Base-by-base conservation (phyloP, 2,797 vertebrate species). In the Botia almorhae region DNA sequence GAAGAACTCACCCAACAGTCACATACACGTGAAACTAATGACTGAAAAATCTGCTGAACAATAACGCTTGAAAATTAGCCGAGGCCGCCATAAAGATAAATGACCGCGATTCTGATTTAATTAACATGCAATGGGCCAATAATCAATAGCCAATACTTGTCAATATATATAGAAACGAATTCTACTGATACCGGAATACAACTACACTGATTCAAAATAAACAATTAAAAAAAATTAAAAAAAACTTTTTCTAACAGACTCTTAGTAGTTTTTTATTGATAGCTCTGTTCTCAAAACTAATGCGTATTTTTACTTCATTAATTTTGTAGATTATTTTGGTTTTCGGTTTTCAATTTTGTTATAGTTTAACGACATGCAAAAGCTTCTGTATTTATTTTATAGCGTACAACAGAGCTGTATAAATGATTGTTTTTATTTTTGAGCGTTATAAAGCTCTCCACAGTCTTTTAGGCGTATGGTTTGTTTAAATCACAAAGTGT, bases 401-500 rank as follows among this genome's bases (percentile, higher is more conserved):
- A 4, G 2, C 2, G 23, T 60, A 23, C 10, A 11, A 11, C 19
- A 26, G 4, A 11, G 56, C 21, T 58, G 19, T 21, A 3, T 23
- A 58, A 58, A 17, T 23, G 4, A 23, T 10, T n/a, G 21, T 16
- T 46, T 13, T 67, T 33, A 33, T 33, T 8, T 10, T 13, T 2
- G 33, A 29, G 29, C 23, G n/a, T 14, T 55, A 17, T 69, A 33
- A 60, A 73, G 14, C 8, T 76, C 46, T 12, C 11, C 12, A 23
- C 12, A 51, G 7, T 50, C 55, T 61, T 48, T 16, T 46, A 60
- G 80, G 79, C 79, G 70, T 73, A 21, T 56, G 36, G 56, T 56
- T 17, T 48, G 70, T 80, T 74, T 80, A 60, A 29, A 51, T 55
- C 50, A 48, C 51, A 46, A 46, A 84, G 89, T 87, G 91, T 85